phyloP scores from a whole-genome alignment of 2,797 vertebrate genomes.

The Karalla daura region DNA sequence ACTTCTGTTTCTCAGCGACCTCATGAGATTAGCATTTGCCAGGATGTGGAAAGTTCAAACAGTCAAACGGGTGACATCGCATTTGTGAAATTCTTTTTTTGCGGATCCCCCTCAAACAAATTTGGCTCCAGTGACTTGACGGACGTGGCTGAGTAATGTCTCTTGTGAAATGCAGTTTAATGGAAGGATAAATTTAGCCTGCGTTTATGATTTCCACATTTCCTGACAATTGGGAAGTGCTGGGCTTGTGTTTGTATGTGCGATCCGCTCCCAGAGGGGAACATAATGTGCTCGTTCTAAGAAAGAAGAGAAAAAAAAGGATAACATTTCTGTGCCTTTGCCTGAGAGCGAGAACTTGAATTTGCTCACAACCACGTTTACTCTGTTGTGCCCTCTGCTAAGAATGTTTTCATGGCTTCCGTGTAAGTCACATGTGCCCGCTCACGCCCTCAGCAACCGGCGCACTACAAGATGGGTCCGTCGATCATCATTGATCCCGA shows the following conservation, averaged over 20 bases:
- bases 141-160: background rate
- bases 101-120: background rate
- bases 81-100: conserved; percentile 9
- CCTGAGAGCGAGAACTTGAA: background rate
- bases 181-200: conserved; percentile 31
- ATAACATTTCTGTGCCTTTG: background rate
- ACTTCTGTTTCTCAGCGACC: conserved; percentile 5
- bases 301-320: background rate
- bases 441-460: conserved; percentile 78
- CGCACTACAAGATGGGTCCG: conserved; percentile 92
- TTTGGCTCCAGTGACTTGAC: background rate
- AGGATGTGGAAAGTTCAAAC: background rate
- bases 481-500: conserved; percentile 97
- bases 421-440: conserved; percentile 1
- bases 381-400: background rate
- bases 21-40: background rate
- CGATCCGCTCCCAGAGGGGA: background rate
- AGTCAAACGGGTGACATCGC: background rate
- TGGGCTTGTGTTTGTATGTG: conserved; percentile 13
- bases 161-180: conserved; percentile 40
- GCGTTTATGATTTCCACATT: conserved; percentile 43
- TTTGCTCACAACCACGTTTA: no score
- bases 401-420: background rate
- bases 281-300: conserved; percentile 24
- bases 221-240: conserved; percentile 2